A percentile compares a stretch with the other conserved stretches of the same genome.
Evolutionary conservation across 2,888 invertebrate genomes (phyloP).

Genomic region (Ashinkailepas kermadecensis): DNA sequence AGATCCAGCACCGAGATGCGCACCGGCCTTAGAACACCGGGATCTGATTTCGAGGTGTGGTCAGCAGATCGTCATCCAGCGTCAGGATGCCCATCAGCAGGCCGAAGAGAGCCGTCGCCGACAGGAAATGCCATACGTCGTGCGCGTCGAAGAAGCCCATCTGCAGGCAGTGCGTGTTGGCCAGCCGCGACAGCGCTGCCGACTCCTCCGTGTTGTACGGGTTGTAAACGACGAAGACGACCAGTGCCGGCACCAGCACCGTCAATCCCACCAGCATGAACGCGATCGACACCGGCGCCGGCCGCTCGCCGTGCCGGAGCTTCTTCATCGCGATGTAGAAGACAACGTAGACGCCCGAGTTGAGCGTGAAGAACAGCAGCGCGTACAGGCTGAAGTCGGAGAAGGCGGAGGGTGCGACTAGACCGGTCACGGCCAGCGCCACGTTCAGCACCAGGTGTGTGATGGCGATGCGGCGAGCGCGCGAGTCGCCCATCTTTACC

Average conservation of each 20-base stretch:
- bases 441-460: slow-evolving; percentile 1
- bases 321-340: slow-evolving; percentile 26
- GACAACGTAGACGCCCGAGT: slow-evolving; percentile 25
- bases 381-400: slow-evolving; percentile 24
- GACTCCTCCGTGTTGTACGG: slow-evolving; percentile 34
- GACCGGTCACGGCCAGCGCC: neutral
- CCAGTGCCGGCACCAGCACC: slow-evolving; percentile 28
- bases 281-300: slow-evolving; percentile 30
- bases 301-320: slow-evolving; percentile 26
- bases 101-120: slow-evolving; percentile 43
- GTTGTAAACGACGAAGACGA: slow-evolving; percentile 30
- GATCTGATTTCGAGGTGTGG: slow-evolving; percentile 18
- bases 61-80: slow-evolving; percentile 25
- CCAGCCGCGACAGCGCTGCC: slow-evolving; percentile 41
- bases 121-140: slow-evolving; percentile 46
- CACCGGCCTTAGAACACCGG: slow-evolving; percentile 23
- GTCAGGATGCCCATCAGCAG: slow-evolving; percentile 41
- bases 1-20: too few relatives aligned
- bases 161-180: slow-evolving; percentile 41
- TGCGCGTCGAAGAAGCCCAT: slow-evolving; percentile 44
- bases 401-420: neutral
- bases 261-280: slow-evolving; percentile 29
- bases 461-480: neutral
- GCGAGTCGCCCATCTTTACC: neutral
- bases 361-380: slow-evolving; percentile 23